phyloP scores from a whole-genome alignment of 2,797 vertebrate genomes.

The Chrosomus eos region DNA sequence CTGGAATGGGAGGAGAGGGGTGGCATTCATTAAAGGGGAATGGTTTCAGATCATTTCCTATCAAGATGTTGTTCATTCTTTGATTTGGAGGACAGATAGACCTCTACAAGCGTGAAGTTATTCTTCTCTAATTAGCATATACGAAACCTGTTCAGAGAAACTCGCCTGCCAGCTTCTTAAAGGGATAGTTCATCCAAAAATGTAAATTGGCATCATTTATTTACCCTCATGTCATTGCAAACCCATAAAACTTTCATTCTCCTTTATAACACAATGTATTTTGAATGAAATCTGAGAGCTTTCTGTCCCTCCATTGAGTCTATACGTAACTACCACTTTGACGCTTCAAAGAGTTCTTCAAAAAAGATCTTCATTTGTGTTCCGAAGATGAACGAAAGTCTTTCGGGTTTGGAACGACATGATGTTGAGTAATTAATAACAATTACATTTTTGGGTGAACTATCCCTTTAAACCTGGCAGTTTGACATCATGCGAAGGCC shows the following conservation, averaged over 20 bases:
- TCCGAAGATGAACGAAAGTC: too few species aligned
- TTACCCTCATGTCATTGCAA: neutral
- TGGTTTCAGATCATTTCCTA: slow-evolving; percentile 37
- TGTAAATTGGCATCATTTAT: neutral
- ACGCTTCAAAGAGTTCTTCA: too few species aligned
- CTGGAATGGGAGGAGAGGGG: slow-evolving; percentile 19
- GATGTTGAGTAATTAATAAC: neutral
- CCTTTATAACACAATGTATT: neutral
- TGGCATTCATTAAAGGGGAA: slow-evolving; percentile 46
- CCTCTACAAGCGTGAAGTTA: neutral
- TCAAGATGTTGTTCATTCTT: slow-evolving; percentile 13
- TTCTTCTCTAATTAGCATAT: slow-evolving; percentile 43
- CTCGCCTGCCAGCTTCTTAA: neutral
- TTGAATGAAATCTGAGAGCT: neutral
- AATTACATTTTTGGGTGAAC: neutral
- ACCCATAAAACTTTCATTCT: neutral
- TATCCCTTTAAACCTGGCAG: neutral
- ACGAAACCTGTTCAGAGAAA: neutral
- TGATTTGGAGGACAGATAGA: slow-evolving; percentile 1
- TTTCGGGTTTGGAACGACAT: neutral
- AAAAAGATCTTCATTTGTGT: too few species aligned
- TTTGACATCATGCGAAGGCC: neutral
- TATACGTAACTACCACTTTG: too few species aligned
- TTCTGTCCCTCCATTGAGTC: too few species aligned
- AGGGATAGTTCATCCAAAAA: neutral